Conservation (phyloP, 2,888 invertebrate species). For the Formica aserva region DNA sequence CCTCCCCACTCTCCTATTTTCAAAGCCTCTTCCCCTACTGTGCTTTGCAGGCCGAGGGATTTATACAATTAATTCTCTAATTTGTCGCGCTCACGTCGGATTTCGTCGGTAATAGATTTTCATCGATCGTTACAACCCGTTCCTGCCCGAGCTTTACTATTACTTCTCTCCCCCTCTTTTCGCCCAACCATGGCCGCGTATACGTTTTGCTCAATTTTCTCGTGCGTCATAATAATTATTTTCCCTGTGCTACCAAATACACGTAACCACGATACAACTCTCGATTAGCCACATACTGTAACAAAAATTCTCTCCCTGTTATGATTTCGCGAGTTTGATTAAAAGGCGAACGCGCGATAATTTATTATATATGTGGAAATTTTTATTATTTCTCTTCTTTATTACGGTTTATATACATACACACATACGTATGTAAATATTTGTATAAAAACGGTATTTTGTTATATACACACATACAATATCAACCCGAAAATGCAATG, state of each 20-base stretch:
- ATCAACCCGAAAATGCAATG: neutral
- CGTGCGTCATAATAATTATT: constrained; percentile 65
- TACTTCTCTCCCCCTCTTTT: neutral
- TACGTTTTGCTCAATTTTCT: constrained; percentile 66
- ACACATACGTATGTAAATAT: too few relatives aligned
- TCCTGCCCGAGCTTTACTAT: constrained; percentile 33
- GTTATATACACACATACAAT: neutral
- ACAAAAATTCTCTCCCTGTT: neutral
- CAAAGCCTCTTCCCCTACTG: constrained; percentile 48
- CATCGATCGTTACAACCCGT: constrained; percentile 70
- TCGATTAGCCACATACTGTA: neutral
- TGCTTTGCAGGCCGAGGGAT: constrained; percentile 77
- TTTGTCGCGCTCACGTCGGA: constrained; percentile 81
- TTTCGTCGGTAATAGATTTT: constrained; percentile 80
- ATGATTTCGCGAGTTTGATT: constrained; percentile 25
- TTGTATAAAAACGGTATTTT: too few relatives aligned
- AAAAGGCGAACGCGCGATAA: neutral
- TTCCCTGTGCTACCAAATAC: constrained; percentile 29
- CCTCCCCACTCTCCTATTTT: constrained; percentile 29
- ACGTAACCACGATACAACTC: constrained; percentile 21
- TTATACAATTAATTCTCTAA: constrained; percentile 83
- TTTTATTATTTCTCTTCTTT: constrained; percentile 26
- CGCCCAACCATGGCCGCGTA: neutral
- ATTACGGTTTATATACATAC: neutral
- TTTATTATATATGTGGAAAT: neutral